These are phyloP conservation scores for Xylocampa areola DNA, from an alignment of 2,888 invertebrate genomes.

Conservation along the genomic window DNA sequence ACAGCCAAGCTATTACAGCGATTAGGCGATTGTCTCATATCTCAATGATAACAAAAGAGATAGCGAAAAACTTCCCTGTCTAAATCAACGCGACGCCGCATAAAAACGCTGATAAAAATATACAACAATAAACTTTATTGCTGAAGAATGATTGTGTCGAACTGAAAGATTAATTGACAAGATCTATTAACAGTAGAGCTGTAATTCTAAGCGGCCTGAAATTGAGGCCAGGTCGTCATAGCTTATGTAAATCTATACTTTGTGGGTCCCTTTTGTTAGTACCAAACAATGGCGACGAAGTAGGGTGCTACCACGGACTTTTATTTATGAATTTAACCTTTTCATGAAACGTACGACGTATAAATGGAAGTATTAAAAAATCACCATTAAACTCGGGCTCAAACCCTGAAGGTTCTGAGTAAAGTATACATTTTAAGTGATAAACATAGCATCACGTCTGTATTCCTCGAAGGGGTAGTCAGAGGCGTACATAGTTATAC, in stretches of 20 bases:
- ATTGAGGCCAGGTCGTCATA: not conserved
- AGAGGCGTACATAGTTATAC: too few relatives aligned
- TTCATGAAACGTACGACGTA: too few relatives aligned
- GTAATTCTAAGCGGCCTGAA: not conserved
- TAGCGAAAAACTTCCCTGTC: slow-evolving; percentile 16
- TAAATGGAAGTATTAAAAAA: too few relatives aligned
- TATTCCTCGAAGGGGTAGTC: too few relatives aligned
- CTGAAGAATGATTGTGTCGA: not conserved
- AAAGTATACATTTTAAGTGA: too few relatives aligned
- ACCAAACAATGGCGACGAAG: not conserved
- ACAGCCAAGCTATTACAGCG: slow-evolving; percentile 33
- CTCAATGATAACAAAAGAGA: slow-evolving; percentile 27
- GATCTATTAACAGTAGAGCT: not conserved
- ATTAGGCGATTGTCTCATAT: slow-evolving; percentile 23
- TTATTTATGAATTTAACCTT: too few relatives aligned
- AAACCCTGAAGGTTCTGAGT: too few relatives aligned
- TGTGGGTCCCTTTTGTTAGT: not conserved
- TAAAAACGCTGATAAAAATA: not conserved
- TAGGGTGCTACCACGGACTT: not conserved
- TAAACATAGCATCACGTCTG: too few relatives aligned
- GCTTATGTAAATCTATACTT: not conserved
- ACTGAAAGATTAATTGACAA: not conserved
- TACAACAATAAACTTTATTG: slow-evolving; percentile 10
- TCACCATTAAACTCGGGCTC: too few relatives aligned
- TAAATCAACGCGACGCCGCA: slow-evolving; percentile 3